Percentiles rank a stretch among this genome's conserved stretches.
These are phyloP conservation scores for Xestia ashworthii DNA, from an alignment of 2,888 invertebrate genomes.

Conservation along the genomic window DNA sequence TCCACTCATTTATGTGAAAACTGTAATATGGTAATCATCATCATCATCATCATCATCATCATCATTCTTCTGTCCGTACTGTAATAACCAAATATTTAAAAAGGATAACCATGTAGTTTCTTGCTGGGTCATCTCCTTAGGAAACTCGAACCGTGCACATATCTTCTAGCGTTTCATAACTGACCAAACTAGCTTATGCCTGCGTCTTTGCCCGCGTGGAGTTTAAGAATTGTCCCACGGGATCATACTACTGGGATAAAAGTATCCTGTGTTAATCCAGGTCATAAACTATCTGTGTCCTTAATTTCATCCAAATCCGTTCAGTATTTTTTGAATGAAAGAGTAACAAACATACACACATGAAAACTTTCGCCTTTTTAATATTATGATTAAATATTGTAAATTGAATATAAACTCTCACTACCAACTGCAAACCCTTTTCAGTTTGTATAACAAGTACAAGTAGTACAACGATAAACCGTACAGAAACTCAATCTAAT, in stretches of 20 bases:
- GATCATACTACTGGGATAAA: too few relatives aligned
- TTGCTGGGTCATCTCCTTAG: not conserved
- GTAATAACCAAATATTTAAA: not conserved
- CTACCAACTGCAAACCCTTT: not conserved
- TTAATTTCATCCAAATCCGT: too few relatives aligned
- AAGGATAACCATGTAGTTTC: not conserved
- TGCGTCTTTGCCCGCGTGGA: too few relatives aligned
- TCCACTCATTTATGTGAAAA: not conserved
- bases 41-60: not conserved
- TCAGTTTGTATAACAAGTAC: not conserved
- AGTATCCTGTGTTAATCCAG: too few relatives aligned
- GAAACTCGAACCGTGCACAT: not conserved
- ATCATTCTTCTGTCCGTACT: not conserved
- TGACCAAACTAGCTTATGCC: too few relatives aligned
- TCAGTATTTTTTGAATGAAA: too few relatives aligned
- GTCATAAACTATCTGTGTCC: too few relatives aligned
- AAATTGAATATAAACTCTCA: not conserved
- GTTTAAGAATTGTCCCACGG: too few relatives aligned
- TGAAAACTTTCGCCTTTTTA: too few relatives aligned
- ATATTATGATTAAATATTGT: not conserved
- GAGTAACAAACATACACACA: too few relatives aligned
- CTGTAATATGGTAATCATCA: not conserved
- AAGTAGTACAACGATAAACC: not conserved
- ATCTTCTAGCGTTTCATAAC: not conserved
- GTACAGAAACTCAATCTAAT: constrained; percentile 6